Conservation (phyloP, 2,113 vertebrate species). For the Rhinopomastus cyanomelas region DNA sequence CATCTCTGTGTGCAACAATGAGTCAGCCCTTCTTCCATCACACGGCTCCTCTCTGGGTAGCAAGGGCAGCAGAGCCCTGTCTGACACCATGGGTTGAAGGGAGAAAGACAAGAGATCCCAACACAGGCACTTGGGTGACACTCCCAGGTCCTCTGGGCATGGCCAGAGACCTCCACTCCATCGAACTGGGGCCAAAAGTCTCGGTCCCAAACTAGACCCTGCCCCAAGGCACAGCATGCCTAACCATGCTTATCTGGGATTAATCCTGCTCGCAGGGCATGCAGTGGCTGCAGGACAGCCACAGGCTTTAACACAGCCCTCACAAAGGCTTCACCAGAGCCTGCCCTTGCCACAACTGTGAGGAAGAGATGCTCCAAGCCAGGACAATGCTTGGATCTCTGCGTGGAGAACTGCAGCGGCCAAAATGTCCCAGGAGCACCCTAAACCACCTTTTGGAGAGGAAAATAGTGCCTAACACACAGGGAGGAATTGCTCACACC, state of each 20-base stretch:
- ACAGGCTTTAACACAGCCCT: not conserved
- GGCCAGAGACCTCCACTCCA: not conserved
- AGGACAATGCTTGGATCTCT: rapidly evolving
- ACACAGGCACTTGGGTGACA: not conserved
- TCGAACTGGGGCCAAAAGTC: not conserved
- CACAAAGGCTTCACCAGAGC: not conserved
- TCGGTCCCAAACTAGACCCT: not conserved
- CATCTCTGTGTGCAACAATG: not conserved
- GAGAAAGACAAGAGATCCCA: not conserved
- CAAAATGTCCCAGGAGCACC: not conserved
- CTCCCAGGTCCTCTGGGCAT: not conserved
- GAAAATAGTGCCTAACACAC: rapidly evolving
- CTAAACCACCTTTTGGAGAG: rapidly evolving
- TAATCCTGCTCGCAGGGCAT: not conserved
- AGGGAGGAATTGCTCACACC: not conserved
- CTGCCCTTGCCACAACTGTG: rapidly evolving
- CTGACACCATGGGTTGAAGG: not conserved
- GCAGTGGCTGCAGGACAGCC: not conserved
- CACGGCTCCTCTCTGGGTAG: not conserved
- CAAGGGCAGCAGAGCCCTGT: not conserved
- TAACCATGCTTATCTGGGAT: not conserved
- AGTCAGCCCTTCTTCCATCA: not conserved
- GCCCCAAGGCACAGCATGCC: not conserved
- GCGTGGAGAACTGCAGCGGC: rapidly evolving
- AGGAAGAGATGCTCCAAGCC: not conserved